phyloP scores from a whole-genome alignment of 1,140 invertebrate genomes.

The Pseudomyrmex sp. region DNA sequence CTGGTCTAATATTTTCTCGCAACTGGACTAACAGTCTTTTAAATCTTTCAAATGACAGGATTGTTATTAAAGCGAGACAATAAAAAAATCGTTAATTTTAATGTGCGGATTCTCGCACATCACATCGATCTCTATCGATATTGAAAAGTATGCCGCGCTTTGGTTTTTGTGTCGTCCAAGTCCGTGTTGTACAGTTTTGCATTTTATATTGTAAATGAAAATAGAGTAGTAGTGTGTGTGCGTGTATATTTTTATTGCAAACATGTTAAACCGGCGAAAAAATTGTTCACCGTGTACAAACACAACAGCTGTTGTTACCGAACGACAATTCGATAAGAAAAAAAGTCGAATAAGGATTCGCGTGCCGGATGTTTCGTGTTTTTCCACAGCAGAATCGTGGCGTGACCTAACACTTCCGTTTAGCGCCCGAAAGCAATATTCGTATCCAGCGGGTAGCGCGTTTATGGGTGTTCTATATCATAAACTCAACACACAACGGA shows the following conservation, averaged over 20 bases:
- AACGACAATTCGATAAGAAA: background rate
- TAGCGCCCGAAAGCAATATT: constrained; percentile 38
- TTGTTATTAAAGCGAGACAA: background rate
- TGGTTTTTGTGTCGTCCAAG: background rate
- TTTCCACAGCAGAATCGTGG: constrained; percentile 18
- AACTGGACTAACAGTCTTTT: background rate
- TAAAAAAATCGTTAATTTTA: background rate
- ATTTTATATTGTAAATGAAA: background rate
- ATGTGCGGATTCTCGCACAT: background rate
- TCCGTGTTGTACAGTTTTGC: background rate
- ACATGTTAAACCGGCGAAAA: background rate
- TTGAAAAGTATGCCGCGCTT: background rate
- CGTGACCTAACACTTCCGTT: constrained; percentile 33
- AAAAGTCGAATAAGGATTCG: constrained; percentile 8
- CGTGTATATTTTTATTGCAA: no score
- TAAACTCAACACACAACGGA: background rate
- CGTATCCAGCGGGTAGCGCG: constrained; percentile 19
- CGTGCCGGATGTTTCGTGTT: constrained; percentile 17
- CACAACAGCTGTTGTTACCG: constrained; percentile 40
- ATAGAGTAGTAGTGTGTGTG: no score
- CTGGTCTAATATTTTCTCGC: background rate
- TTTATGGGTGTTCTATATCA: constrained; percentile 20
- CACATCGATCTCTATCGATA: background rate
- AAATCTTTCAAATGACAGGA: background rate
- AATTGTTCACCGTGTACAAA: background rate